Base-by-base conservation (phyloP, 2,888 invertebrate species). In the Tetranychus piercei region DNA sequence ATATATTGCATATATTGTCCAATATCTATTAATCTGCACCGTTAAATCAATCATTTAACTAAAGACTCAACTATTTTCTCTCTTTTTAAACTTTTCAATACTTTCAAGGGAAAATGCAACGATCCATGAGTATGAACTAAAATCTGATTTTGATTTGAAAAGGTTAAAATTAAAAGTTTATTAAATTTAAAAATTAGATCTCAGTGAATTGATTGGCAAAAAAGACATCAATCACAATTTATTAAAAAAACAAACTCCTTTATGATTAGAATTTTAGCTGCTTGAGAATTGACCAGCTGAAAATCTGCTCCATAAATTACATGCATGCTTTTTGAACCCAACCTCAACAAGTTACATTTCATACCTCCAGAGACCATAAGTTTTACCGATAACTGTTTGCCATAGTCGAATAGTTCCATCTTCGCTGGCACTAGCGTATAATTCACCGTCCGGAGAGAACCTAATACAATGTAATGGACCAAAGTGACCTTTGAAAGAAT, bases 401-500 rank as follows among this genome's bases (percentile, higher is more conserved):
- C 97, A 97, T 79, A 97, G 86, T 78, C 96, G 88, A 79, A 97
- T 86, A 1, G 96, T 97, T 78, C 97, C 97, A 84, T 97, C 97
- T 84, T 97, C 97, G 44, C 94, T 94, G 8, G 96, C 93, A 77
- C 94, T 94, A 44, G 95, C 96, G 84, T 95, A 97, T 77, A 97
- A 85, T 84, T 96, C 95, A 65, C 96, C 96, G 83, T 96, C 96
- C 0, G 96, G 95, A 64, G 94, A 94, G 85, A 94, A 97, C 77
- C 89, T 86, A 78, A 95, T 91, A 83, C 93, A 92, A 83, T 97
- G 96, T 22, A 96, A 90, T 8, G 96, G 94, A 0, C 96, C 96
- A 85, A 97, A 97, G 83, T 97, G 96, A 1, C 96, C 96, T 82
- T 95, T 96, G 84, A 93, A 96, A 15, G 92, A 94, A 86, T 97